A percentile compares a stretch with the other conserved stretches of the same genome.
These are phyloP conservation scores for Gnathonemus longibarbis DNA, from an alignment of 2,113 vertebrate species.

Conservation along the genomic window DNA sequence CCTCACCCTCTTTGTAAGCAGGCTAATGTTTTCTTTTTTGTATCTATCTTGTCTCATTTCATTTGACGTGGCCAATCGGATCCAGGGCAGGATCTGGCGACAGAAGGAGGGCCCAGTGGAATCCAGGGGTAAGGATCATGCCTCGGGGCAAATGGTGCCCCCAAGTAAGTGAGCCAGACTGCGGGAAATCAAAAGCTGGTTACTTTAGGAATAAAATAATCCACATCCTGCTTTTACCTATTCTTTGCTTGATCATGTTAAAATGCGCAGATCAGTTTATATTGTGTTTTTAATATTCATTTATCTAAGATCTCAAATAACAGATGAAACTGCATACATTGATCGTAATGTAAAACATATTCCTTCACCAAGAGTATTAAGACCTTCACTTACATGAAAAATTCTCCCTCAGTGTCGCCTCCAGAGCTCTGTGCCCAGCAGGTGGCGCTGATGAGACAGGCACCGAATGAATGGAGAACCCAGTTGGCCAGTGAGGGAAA, in stretches of 20 bases:
- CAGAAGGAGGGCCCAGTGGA: conserved; percentile 60
- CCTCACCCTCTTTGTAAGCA: conserved; percentile 29
- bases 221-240: background rate
- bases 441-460: conserved; percentile 24
- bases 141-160: conserved; percentile 44
- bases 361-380: background rate
- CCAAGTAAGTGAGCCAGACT: conserved; percentile 27
- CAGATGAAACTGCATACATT: background rate
- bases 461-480: conserved; percentile 27
- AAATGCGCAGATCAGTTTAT: background rate
- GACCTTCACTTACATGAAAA: background rate
- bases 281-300: background rate
- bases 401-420: conserved; percentile 26
- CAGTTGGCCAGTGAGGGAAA: conserved; percentile 28
- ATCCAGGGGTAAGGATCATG: conserved; percentile 48
- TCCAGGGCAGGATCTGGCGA: conserved; percentile 53
- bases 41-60: background rate
- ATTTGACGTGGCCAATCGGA: conserved; percentile 46
- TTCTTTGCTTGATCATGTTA: background rate
- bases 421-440: conserved; percentile 28
- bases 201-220: background rate
- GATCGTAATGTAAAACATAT: background rate
- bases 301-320: background rate
- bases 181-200: background rate
- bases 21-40: background rate